Evolutionary conservation across 2,113 vertebrate genomes (phyloP), one percentile per base, ranked within the genome.

Genomic region (Tauraco erythrolophus): DNA sequence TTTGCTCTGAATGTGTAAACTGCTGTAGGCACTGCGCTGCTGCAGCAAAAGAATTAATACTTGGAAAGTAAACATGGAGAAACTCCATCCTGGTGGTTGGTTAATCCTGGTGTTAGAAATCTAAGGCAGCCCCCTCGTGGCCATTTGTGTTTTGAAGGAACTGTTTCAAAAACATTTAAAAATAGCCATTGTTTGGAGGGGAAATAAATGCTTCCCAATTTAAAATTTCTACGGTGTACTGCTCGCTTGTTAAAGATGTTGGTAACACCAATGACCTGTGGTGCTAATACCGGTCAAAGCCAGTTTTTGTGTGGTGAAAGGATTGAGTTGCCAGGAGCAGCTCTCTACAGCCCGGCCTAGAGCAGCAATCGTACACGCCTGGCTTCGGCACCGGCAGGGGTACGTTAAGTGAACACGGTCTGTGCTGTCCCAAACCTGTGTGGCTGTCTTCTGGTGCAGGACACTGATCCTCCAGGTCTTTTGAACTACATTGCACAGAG

Each of bases 91-190:
- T 9, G 48, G 37, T 16, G 22, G 54, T 37, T 3, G n/a, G 17
- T 77, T n/a, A n/a, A 6, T 3, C 6, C 1, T 3, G 21, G 1
- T 8, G 35, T 83, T 50, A 21, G 87, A 70, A 30, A 92, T 28
- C 17, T 60, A 14, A 70, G 53, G 71, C 85, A 35, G 94, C 97
- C 94, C 90, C 46, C 96, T 95, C 11, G 81, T 60, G 97, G 91
- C 84, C 72, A 2, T 70, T 23, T 35, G 9, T 28, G 35, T 6
- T 61, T 7, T 28, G 23, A 57, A 80, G 71, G 33, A 2, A 6
- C 19, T 3, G 61, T 31, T 70, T 39, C 24, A 48, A 33, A 65
- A 66, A 2, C 19, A 7, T 28, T 65, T 76, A 2, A 35, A 65
- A 82, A 25, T 10, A 28, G 33, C 41, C 51, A 10, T 83, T 58